These are phyloP conservation scores for Perizoma flavofasciatum DNA, from an alignment of 2,888 invertebrate species.

Conservation along the genomic window DNA sequence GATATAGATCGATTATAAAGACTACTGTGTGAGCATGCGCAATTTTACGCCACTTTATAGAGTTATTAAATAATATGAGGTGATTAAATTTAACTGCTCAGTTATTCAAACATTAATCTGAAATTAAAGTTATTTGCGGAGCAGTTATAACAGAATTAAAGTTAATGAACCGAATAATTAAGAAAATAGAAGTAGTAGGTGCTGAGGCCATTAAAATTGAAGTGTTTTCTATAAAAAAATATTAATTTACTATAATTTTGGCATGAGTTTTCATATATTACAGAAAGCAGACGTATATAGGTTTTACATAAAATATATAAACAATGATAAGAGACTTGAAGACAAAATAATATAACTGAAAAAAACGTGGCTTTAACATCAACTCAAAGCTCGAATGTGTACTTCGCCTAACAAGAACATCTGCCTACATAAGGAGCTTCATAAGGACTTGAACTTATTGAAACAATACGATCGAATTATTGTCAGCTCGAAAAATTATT, in stretches of 20 bases:
- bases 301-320: too few species aligned
- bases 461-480: slow-evolving; percentile 36
- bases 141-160: slow-evolving; percentile 2
- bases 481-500: slow-evolving; percentile 31
- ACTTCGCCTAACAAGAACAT: slow-evolving; percentile 16
- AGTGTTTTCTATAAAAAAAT: too few species aligned
- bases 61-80: slow-evolving; percentile 24
- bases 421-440: slow-evolving; percentile 17
- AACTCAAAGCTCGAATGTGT: too few species aligned
- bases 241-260: too few species aligned
- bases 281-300: too few species aligned
- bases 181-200: too few species aligned
- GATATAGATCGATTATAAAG: slow-evolving; percentile 49
- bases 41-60: slow-evolving; percentile 21
- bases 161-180: slow-evolving; percentile 7
- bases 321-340: too few species aligned
- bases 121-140: slow-evolving; percentile 12
- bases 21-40: slow-evolving; percentile 15
- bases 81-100: slow-evolving; percentile 22
- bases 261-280: too few species aligned
- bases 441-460: slow-evolving; percentile 21
- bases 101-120: slow-evolving; percentile 7
- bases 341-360: too few species aligned
- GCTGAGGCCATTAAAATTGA: too few species aligned
- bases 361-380: too few species aligned